Base-by-base conservation (phyloP, 2,113 vertebrate species). In the Dipodomys merriami region DNA sequence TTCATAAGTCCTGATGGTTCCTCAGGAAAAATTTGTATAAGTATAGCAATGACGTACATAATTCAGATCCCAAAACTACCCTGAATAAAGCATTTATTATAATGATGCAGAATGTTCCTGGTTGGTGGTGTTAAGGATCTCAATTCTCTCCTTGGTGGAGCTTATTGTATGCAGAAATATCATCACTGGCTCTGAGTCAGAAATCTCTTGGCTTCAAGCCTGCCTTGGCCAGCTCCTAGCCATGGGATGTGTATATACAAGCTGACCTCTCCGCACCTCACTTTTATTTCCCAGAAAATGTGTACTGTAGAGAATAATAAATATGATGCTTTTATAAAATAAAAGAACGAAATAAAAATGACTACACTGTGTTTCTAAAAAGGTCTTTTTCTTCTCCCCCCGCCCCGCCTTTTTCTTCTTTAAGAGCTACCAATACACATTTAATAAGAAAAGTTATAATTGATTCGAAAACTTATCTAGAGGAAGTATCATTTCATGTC, bases 211-310 rank as follows among this genome's bases (percentile, higher is more conserved):
- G 8, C 87, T 88, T 33, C 27, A 25, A 13, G 11, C 6, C 68
- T 84, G 2, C 1, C 44, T 4, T 53, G 33, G 19, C n/a, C 27
- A 71, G 25, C 53, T 90, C 7, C 19, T 15, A 89, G 71, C 6
- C 81, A 57, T 9, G 13, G 20, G 64, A 2, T 44, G 35, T 74
- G 29, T 78, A 25, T 22, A 83, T 95, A 65, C 60, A 46, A 80
- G n/a, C 9, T 29, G 8, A 49, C 33, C 23, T 76, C 53, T 71
- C 25, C 33, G 65, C 74, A 20, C 4, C 15, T 79, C 2, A 0
- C 27, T 77, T 90, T 86, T 57, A 2, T 79, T 94, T 90, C 90
- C 39, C 77, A 77, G 80, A 89, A 91, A 91, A 62, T 68, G 29
- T 64, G 27, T 62, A 68, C n/a, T 79, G 71, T 57, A 60, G 46